These are phyloP conservation scores for Scaptomyza caliginosa DNA, from an alignment of 2,888 invertebrate species.

Conservation along the genomic window DNA sequence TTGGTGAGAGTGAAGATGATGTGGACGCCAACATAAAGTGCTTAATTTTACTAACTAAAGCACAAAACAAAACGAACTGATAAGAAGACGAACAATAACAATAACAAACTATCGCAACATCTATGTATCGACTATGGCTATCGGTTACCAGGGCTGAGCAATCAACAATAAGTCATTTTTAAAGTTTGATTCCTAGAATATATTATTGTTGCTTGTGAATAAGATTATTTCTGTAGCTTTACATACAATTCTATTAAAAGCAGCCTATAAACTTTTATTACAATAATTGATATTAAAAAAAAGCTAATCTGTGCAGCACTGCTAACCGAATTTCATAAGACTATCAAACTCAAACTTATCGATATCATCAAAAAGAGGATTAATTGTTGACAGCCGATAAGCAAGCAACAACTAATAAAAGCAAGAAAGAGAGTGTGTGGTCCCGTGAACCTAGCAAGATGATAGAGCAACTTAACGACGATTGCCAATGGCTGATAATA, in stretches of 20 bases:
- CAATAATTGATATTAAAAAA: neutral
- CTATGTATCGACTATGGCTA: slow-evolving; percentile 6
- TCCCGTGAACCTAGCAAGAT: too few relatives aligned
- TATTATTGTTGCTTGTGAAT: too few relatives aligned
- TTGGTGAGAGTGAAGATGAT: neutral
- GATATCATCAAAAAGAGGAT: neutral
- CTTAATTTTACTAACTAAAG: slow-evolving; percentile 30
- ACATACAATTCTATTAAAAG: too few relatives aligned
- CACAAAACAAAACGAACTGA: slow-evolving; percentile 51
- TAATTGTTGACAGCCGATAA: neutral
- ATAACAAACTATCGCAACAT: slow-evolving; percentile 32
- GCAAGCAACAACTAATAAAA: neutral
- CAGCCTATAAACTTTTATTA: too few relatives aligned
- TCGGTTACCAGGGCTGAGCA: slow-evolving; percentile 13
- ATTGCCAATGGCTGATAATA: slow-evolving; percentile 28
- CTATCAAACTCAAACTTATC: neutral
- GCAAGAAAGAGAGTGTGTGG: too few relatives aligned
- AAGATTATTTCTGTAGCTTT: too few relatives aligned
- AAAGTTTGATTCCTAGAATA: too few relatives aligned
- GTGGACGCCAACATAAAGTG: slow-evolving; percentile 34
- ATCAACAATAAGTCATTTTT: too few relatives aligned
- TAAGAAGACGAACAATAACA: slow-evolving; percentile 46
- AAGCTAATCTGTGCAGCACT: neutral
- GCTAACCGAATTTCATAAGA: neutral
- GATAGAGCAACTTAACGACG: slow-evolving; percentile 28